Evolutionary conservation across 2,888 invertebrate species (phyloP).

Genomic region (Meganola albula): DNA sequence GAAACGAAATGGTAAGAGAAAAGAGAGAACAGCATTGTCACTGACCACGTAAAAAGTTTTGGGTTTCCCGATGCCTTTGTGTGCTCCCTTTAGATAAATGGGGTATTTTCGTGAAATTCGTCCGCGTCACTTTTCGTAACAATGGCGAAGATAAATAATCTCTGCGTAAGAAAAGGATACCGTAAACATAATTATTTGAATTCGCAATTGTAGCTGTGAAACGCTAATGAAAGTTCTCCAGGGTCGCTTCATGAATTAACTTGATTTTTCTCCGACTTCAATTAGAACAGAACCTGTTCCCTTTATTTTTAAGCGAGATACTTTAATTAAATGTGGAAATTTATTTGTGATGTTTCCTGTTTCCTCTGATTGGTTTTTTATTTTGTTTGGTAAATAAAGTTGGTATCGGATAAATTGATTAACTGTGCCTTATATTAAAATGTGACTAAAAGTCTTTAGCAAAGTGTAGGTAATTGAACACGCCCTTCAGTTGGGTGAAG

Average conservation of each 20-base stretch:
- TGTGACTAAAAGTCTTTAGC: too few relatives aligned
- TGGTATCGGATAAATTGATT: too few relatives aligned
- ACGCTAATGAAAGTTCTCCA: slow-evolving; percentile 67
- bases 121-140: slow-evolving; percentile 73
- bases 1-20: slow-evolving; percentile 68
- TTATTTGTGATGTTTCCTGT: slow-evolving; percentile 39
- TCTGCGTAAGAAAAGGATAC: slow-evolving; percentile 75
- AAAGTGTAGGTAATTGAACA: too few relatives aligned
- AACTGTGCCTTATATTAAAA: too few relatives aligned
- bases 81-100: slow-evolving; percentile 70
- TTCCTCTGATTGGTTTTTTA: slow-evolving; percentile 26
- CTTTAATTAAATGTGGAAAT: slow-evolving; percentile 60
- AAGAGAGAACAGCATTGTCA: slow-evolving; percentile 69
- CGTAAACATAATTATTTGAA: slow-evolving; percentile 76
- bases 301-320: slow-evolving; percentile 58
- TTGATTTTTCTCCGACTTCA: slow-evolving; percentile 57
- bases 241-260: slow-evolving; percentile 58
- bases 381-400: slow-evolving; percentile 33
- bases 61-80: slow-evolving; percentile 72
- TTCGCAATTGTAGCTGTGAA: slow-evolving; percentile 71
- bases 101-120: slow-evolving; percentile 74
- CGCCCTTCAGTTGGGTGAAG: too few relatives aligned
- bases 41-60: slow-evolving; percentile 76
- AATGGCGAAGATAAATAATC: slow-evolving; percentile 75
- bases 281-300: slow-evolving; percentile 50